Evolutionary conservation across 2,797 vertebrate genomes (phyloP).

Genomic region (Takifugu ocellatus): DNA sequence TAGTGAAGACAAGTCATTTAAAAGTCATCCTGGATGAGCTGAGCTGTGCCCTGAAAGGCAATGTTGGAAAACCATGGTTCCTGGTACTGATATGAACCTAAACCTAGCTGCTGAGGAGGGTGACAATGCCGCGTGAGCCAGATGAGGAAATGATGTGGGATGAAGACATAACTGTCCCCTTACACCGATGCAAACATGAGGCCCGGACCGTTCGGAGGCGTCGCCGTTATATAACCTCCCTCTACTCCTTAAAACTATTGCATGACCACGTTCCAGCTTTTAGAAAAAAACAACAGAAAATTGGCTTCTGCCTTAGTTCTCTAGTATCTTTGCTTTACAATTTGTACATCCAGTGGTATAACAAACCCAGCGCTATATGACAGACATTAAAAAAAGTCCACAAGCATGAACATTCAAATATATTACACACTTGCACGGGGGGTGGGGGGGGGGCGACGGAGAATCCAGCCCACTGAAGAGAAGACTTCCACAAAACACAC

Average conservation of each 20-base stretch:
- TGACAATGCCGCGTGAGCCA: neutral
- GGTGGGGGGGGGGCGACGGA: conserved; percentile 22
- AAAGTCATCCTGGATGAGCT: neutral
- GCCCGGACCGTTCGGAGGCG: conserved; percentile 37
- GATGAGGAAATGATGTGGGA: neutral
- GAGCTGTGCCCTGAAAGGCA: conserved; percentile 39
- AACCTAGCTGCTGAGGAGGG: conserved; percentile 7
- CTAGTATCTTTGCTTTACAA: conserved; percentile 75
- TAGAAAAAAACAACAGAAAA: conserved; percentile 45
- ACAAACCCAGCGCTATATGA: conserved; percentile 80
- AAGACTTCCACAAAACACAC: conserved; percentile 76
- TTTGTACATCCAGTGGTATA: conserved; percentile 80
- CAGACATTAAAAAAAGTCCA: conserved; percentile 44
- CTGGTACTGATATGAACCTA: conserved; percentile 31
- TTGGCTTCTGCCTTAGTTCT: conserved; percentile 59
- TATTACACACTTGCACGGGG: conserved; percentile 79
- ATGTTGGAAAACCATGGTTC: conserved; percentile 24
- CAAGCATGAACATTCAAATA: conserved; percentile 84
- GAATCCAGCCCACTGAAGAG: conserved; percentile 62
- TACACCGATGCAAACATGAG: conserved; percentile 60
- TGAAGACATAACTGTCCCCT: conserved; percentile 30
- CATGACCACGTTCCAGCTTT: conserved; percentile 63
- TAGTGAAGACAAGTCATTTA: conserved; percentile 9
- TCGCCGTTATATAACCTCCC: conserved; percentile 47
- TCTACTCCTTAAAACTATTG: conserved; percentile 59